A percentile compares a stretch with the other conserved stretches of the same genome.
phyloP scores from a whole-genome alignment of 1,140 invertebrate species.

The Caenorhabditis brenneri region DNA sequence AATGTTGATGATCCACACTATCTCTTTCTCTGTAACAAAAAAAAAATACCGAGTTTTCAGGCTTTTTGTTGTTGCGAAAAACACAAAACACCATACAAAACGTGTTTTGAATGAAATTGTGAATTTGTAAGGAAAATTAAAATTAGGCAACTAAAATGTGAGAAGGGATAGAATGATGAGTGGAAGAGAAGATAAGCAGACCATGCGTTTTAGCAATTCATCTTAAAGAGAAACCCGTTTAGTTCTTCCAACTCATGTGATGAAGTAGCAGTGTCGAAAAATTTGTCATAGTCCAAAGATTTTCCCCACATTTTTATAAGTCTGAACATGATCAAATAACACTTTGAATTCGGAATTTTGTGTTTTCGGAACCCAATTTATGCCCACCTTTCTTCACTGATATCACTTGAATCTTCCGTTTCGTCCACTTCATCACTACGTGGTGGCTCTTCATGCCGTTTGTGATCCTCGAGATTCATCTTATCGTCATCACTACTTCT shows the following conservation, averaged over 20 bases:
- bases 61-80: neutral
- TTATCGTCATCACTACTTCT: conserved; percentile 18
- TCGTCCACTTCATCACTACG: conserved; percentile 33
- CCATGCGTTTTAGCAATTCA: conserved; percentile 8
- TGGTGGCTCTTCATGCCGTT: neutral
- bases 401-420: conserved; percentile 26
- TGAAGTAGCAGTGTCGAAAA: conserved; percentile 34
- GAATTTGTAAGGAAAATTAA: neutral
- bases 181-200: neutral
- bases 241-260: conserved; percentile 9
- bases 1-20: conserved; percentile 27
- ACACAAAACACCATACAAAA: neutral
- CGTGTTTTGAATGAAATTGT: neutral
- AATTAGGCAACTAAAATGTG: neutral
- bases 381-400: conserved; percentile 6
- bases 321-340: neutral
- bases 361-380: neutral
- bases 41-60: neutral
- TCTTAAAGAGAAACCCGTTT: conserved; percentile 13
- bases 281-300: conserved; percentile 35
- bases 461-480: neutral
- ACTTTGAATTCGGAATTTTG: neutral
- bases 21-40: conserved; percentile 37
- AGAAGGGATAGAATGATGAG: neutral
- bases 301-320: conserved; percentile 36